Conservation (phyloP, 1,140 invertebrate species). For the Macrocentrus cingulum region DNA sequence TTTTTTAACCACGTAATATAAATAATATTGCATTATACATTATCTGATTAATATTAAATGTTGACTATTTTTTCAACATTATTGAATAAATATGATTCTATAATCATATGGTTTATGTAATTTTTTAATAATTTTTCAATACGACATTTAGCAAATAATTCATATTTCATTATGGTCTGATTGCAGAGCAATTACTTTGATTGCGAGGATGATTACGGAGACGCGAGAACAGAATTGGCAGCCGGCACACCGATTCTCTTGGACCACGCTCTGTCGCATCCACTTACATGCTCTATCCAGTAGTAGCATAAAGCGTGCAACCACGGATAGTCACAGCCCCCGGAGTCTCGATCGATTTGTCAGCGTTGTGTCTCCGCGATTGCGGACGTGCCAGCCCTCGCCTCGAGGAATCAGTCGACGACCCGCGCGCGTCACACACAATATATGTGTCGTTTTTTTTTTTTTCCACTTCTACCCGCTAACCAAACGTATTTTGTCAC, state of each 20-base stretch:
- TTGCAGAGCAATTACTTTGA: conserved; percentile 60
- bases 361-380: conserved; percentile 15
- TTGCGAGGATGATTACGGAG: conserved; percentile 57
- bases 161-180: conserved; percentile 15
- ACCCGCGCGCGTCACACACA: no score
- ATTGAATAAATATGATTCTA: no score
- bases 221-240: conserved; percentile 57
- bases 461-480: not conserved
- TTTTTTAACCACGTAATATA: not conserved
- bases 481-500: not conserved
- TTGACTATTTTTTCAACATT: no score
- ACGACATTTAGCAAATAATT: not conserved
- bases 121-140: no score
- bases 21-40: no score
- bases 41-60: no score
- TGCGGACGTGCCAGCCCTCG: conserved; percentile 18
- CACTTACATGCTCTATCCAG: conserved; percentile 58
- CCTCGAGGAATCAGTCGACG: conserved; percentile 8
- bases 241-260: conserved; percentile 58
- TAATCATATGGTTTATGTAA: no score
- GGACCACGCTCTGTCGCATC: conserved; percentile 59
- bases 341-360: conserved; percentile 27
- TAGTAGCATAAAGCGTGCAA: conserved; percentile 41
- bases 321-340: conserved; percentile 17
- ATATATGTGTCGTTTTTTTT: not conserved